Conservation (phyloP, 2,113 vertebrate genomes). For the Spilogale gracilis region DNA sequence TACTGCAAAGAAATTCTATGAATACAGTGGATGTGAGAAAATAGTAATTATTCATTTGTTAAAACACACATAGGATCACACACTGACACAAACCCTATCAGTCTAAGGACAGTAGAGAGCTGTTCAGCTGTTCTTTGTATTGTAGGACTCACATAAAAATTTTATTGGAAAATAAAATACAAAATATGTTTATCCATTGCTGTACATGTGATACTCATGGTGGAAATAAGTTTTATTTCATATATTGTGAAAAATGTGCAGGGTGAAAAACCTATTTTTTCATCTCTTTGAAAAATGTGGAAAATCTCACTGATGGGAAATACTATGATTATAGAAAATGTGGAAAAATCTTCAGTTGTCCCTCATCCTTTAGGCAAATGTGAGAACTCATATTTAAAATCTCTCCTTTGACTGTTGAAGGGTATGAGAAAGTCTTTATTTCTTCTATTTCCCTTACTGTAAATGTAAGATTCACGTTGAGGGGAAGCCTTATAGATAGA, state of each 20-base stretch:
- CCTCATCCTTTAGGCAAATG: neutral
- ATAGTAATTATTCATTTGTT: slow-evolving; percentile 21
- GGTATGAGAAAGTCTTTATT: neutral
- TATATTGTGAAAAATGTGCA: neutral
- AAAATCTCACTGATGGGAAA: neutral
- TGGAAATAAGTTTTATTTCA: neutral
- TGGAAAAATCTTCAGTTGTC: neutral
- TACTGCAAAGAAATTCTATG: slow-evolving; percentile 46
- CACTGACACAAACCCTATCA: neutral
- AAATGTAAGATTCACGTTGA: neutral
- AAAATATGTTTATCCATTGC: neutral
- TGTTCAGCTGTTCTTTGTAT: neutral
- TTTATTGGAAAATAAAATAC: neutral
- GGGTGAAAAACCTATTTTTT: neutral
- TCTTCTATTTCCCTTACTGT: neutral
- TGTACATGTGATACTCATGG: slow-evolving; percentile 24
- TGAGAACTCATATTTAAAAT: slow-evolving; percentile 70
- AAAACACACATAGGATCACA: neutral
- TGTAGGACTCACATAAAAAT: neutral
- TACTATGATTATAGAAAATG: slow-evolving; percentile 15
- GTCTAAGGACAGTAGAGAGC: neutral
- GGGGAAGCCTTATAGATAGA: neutral
- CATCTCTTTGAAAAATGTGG: slow-evolving; percentile 24
- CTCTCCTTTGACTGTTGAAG: neutral
- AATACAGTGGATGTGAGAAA: slow-evolving; percentile 14